phyloP scores from a whole-genome alignment of 2,797 vertebrate species.

The Crocodylus rhombifer region DNA sequence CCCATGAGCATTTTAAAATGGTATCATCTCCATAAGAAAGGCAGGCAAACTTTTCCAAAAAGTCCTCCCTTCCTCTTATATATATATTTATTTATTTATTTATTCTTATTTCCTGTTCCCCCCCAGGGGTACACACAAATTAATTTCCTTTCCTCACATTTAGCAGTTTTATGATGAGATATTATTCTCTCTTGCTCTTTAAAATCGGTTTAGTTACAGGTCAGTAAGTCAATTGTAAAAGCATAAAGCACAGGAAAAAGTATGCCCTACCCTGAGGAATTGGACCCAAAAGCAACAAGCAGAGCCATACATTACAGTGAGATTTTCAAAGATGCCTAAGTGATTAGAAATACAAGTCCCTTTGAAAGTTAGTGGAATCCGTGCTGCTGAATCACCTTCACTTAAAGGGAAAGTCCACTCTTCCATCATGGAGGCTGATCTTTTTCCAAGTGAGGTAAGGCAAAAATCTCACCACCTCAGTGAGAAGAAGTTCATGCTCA shows the following conservation, averaged over 20 bases:
- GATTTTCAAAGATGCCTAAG: background rate
- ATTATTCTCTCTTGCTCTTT: background rate
- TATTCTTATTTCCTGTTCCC: background rate
- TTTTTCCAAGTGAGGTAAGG: background rate
- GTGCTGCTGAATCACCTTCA: background rate
- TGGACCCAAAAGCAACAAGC: constrained; percentile 12
- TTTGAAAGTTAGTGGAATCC: no score
- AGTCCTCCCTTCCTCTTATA: background rate
- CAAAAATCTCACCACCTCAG: background rate
- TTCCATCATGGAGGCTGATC: background rate
- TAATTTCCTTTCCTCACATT: constrained; percentile 6
- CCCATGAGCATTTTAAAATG: background rate
- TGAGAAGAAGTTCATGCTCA: background rate
- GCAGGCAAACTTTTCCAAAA: background rate
- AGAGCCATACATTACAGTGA: constrained; percentile 2
- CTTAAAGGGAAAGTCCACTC: background rate
- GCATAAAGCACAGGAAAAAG: constrained; percentile 2
- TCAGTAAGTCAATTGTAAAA: constrained; percentile 11
- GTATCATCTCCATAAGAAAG: background rate
- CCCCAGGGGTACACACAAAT: background rate
- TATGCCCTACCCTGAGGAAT: background rate
- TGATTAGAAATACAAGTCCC: background rate
- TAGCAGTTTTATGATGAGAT: constrained; percentile 39
- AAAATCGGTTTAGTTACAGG: constrained; percentile 55
- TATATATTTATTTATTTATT: background rate